Conservation (phyloP, 2,888 invertebrate species). For the Ophraella communa region DNA sequence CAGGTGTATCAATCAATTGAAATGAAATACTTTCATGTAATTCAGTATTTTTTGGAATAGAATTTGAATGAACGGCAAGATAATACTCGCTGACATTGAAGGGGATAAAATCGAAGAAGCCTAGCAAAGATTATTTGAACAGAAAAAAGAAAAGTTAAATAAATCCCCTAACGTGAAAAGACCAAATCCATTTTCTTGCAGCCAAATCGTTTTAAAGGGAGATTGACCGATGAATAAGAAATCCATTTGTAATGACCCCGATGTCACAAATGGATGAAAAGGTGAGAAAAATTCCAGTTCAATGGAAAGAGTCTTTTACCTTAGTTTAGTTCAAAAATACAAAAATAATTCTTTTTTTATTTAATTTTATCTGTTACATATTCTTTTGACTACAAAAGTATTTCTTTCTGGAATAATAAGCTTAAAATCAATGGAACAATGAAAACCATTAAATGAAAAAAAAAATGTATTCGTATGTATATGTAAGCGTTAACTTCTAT, state of each 20-base stretch:
- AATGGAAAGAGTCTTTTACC: no score
- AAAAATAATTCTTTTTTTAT: no score
- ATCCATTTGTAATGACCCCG: slow-evolving; percentile 60
- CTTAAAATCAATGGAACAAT: no score
- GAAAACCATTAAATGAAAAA: no score
- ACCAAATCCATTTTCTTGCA: slow-evolving; percentile 55
- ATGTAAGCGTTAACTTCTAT: no score
- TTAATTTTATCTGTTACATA: no score
- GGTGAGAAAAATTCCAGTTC: slow-evolving; percentile 16
- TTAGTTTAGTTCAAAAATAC: no score
- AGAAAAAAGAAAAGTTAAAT: slow-evolving; percentile 43
- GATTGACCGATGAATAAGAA: slow-evolving; percentile 60
- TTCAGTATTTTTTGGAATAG: neutral
- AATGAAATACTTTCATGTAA: neutral
- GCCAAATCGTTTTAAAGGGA: slow-evolving; percentile 59
- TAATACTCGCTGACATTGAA: neutral
- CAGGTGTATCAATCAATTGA: neutral
- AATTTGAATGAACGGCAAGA: neutral
- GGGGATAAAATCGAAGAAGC: slow-evolving; percentile 21
- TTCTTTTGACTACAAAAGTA: no score
- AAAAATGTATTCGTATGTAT: no score
- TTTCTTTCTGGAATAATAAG: no score
- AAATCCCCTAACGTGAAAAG: slow-evolving; percentile 46
- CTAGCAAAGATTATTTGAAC: slow-evolving; percentile 33
- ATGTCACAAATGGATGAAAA: slow-evolving; percentile 48